phyloP scores from a whole-genome alignment of 2,888 invertebrate species.

The Entomobrya proxima region DNA sequence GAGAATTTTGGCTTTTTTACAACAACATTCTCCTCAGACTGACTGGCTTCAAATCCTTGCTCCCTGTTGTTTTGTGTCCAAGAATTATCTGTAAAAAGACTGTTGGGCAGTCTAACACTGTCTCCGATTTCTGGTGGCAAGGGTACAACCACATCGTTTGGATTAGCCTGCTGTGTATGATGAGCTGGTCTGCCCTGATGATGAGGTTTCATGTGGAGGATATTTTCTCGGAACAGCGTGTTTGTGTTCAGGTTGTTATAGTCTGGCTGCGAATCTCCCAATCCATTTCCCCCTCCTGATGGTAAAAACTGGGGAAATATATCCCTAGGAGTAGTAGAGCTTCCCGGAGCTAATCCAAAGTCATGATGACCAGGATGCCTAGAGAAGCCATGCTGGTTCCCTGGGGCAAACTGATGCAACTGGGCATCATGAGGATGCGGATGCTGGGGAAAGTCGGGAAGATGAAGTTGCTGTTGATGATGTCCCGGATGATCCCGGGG shows the following conservation, averaged over 20 bases:
- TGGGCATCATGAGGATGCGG: slow-evolving; percentile 37
- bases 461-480: background rate
- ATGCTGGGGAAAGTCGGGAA: slow-evolving; percentile 43
- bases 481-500: background rate
- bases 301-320: slow-evolving; percentile 34
- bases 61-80: slow-evolving; percentile 61
- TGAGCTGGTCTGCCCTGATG: slow-evolving; percentile 60
- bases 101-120: slow-evolving; percentile 67
- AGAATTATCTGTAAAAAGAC: slow-evolving; percentile 68
- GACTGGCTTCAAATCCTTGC: slow-evolving; percentile 63
- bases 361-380: slow-evolving; percentile 12
- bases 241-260: slow-evolving; percentile 64
- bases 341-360: background rate
- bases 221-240: slow-evolving; percentile 74
- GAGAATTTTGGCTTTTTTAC: slow-evolving; percentile 72
- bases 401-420: slow-evolving; percentile 13
- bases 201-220: slow-evolving; percentile 69
- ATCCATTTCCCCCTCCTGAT: background rate
- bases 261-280: background rate
- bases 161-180: slow-evolving; percentile 47
- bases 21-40: slow-evolving; percentile 72
- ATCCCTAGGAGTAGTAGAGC: slow-evolving; percentile 33
- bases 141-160: slow-evolving; percentile 69
- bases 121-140: slow-evolving; percentile 71
- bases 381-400: slow-evolving; percentile 8